Base-by-base conservation (phyloP, 2,888 invertebrate genomes). In the Eurois occulta region DNA sequence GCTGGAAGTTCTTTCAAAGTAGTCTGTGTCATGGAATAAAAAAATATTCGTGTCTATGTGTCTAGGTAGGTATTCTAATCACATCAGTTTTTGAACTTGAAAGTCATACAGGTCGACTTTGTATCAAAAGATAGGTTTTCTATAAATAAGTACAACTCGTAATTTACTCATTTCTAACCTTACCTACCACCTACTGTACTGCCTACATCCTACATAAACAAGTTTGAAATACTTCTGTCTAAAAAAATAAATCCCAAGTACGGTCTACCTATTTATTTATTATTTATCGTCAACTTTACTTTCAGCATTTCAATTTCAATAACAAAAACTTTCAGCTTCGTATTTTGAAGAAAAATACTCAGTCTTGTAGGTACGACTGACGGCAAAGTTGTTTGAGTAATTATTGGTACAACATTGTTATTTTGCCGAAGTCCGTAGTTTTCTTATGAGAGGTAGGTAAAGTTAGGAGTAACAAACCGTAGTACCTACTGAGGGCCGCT, bases 351-450 rank as follows among this genome's bases (percentile, higher is more conserved):
- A 86, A 84, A 88, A 79, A 88, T 86, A 86, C 72, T 46, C 16
- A 13, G 65, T 77, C 55, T 60, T 28, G 65, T 77, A 60, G 16
- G 32, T 41, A 66, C 13, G 58, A 67, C 41, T 58, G 66, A 18
- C 1, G 48, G 67, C 28, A 35, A 80, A 85, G 77, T 88, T 86
- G 38, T 58, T 74, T 74, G 32, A 84, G 77, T 83, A 77, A 85
- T 85, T 76, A 88, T 86, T 88, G 74, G 70, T 83, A 78, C 70
- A 83, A 76, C 70, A 78, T 78, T 85, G 87, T 88, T 86, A 83
- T 86, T 88, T 80, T 78, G 74, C 58, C 32, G 43, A 72, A 83
- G 78, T 75, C 66, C 48, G 72, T 83, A 75, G 87, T 76, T 83
- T 83, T 84, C 78, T 80, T 78, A 73, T 28, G 28, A 74, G 72